Evolutionary conservation across 1,140 invertebrate genomes (phyloP), one percentile per base, ranked within the genome.

Genomic region (Drosophila sechellia): DNA sequence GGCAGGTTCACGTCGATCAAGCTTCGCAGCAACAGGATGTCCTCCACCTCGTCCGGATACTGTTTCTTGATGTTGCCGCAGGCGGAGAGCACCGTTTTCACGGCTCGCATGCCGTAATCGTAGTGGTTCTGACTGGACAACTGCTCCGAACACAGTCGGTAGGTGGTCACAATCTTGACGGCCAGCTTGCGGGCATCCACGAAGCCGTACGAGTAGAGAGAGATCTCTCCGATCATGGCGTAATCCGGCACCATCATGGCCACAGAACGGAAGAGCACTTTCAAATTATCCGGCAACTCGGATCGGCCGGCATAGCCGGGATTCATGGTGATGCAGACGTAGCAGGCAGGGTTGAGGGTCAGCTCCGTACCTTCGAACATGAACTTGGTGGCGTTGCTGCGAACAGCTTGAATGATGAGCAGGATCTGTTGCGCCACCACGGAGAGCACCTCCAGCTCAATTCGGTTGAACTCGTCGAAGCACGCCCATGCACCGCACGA

Each of bases 241-340:
- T 98, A 98, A 91, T 98, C 97, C 0, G 98, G 97, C 12, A 98
- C 97, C 97, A 98, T 98, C 97, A 98, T 98, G 0, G 97, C 96
- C 5, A 99, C 97, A 1, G 97, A 97, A 37, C 98, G 94, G 91
- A 98, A 98, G 3, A 98, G 92, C 0, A 97, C 96, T 91, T 98
- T 98, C 6, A 98, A 92, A 92, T 98, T 98, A 81, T 98, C 97
- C 0, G 98, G 98, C 39, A 98, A 90, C 83, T 92, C 91, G 0
- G 89, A 91, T 1, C 92, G 80, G 1, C 94, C 97, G 4, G 97
- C 97, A 86, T 98, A 98, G 42, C 97, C 96, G 0, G 97, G 97
- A 93, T 98, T 98, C 97, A 98, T 98, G 0, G 97, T 98, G 64
- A 98, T 98, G 83, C 97, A 98, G 0, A 98, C 96, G 68, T 97